Evolutionary conservation across 1,140 invertebrate species (phyloP).

Genomic region (Goniozus legneri): DNA sequence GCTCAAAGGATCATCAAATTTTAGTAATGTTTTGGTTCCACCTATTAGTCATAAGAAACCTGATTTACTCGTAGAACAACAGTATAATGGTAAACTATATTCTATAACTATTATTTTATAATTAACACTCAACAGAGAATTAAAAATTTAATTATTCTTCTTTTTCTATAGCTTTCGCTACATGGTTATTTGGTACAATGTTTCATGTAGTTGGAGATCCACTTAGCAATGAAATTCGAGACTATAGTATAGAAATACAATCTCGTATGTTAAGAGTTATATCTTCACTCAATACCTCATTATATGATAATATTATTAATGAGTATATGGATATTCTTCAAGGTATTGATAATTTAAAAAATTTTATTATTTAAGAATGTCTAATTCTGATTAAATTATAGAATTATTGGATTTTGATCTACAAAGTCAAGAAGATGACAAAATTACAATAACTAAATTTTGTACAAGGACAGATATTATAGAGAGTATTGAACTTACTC

Average conservation of each 20-base stretch:
- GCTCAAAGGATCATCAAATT: constrained; percentile 30
- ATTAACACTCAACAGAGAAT: not conserved
- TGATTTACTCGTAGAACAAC: constrained; percentile 21
- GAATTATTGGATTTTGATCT: constrained; percentile 26
- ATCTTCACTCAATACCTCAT: constrained; percentile 28
- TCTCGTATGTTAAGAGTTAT: constrained; percentile 42
- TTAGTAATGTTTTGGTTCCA: constrained; percentile 38
- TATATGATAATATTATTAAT: constrained; percentile 31
- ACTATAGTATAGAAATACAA: constrained; percentile 39
- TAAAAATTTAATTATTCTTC: constrained; percentile 8
- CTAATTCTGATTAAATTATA: constrained; percentile 11
- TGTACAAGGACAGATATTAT: constrained; percentile 26
- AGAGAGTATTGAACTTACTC: constrained; percentile 33
- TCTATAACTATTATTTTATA: not conserved
- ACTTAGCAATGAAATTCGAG: constrained; percentile 24
- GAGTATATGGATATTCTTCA: constrained; percentile 39
- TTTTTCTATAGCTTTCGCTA: constrained; percentile 36
- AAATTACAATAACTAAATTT: constrained; percentile 30
- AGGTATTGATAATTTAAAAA: constrained; percentile 22
- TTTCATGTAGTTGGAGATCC: constrained; percentile 36
- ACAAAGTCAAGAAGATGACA: constrained; percentile 9
- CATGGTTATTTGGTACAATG: constrained; percentile 45
- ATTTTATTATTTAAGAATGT: constrained; percentile 1
- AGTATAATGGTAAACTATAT: constrained; percentile 29
- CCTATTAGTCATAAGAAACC: constrained; percentile 16